Evolutionary conservation across 2,797 vertebrate species (phyloP).

Genomic region (Acipenser ruthenus): DNA sequence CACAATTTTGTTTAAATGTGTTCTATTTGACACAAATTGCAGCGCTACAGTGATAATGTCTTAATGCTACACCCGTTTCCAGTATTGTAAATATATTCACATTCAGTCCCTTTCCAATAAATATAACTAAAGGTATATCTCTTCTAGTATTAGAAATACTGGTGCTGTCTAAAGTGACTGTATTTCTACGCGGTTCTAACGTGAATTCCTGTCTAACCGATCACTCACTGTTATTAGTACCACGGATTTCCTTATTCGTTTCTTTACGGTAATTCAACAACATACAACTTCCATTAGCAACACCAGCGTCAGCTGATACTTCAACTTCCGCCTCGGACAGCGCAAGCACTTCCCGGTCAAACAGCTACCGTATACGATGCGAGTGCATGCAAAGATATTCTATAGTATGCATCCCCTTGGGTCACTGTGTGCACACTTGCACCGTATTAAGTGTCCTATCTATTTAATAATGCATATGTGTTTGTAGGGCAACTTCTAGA

Average conservation of each 20-base stretch:
- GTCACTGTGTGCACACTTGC: background rate
- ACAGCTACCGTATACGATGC: no score
- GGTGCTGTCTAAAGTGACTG: conserved; percentile 1
- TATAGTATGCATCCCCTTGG: background rate
- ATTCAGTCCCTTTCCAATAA: conserved; percentile 15
- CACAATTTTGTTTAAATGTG: no score
- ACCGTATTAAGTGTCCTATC: background rate
- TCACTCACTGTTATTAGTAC: conserved; percentile 19
- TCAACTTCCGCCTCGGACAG: conserved; percentile 49
- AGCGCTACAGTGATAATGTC: no score
- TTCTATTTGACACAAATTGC: no score
- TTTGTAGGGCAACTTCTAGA: no score
- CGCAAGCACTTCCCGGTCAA: conserved; percentile 12
- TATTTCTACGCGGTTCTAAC: conserved; percentile 25
- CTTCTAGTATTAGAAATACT: conserved; percentile 8
- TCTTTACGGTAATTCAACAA: conserved; percentile 27
- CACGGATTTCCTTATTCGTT: conserved; percentile 16
- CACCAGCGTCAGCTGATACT: conserved; percentile 65
- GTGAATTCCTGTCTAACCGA: conserved; percentile 15
- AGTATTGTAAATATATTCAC: conserved; percentile 4
- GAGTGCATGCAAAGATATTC: no score
- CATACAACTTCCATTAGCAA: conserved; percentile 62
- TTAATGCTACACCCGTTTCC: conserved; percentile 10
- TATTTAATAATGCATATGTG: no score
- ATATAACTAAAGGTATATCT: background rate